Percentiles rank a stretch among this genome's conserved stretches.
These are phyloP conservation scores for Trachythela sp. DNA, from an alignment of 64 coral and sea anemone species.

Conservation along the genomic window DNA sequence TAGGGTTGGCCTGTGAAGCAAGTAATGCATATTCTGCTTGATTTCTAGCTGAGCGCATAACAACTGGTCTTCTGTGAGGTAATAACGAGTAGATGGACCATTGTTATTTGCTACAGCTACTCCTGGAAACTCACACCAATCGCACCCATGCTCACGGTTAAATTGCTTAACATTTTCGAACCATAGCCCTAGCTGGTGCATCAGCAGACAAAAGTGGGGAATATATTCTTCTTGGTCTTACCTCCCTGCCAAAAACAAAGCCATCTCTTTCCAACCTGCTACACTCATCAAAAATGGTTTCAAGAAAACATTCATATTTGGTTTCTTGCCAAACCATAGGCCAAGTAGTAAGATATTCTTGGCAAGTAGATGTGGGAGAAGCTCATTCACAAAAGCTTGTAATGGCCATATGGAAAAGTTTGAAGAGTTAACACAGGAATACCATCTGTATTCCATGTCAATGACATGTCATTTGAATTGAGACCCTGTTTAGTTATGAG, in stretches of 20 bases:
- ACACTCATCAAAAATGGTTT: neutral
- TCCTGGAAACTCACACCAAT: slow-evolving; percentile 2
- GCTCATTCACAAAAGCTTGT: slow-evolving; percentile 9
- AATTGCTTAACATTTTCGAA: neutral
- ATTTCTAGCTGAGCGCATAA: neutral
- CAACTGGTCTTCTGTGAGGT: neutral
- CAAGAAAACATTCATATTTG: neutral
- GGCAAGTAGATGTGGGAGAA: neutral
- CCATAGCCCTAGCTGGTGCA: neutral
- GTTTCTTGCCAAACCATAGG: neutral
- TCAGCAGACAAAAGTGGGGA: neutral
- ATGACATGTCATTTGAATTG: neutral
- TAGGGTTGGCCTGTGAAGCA: too few species aligned
- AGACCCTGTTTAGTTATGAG: neutral
- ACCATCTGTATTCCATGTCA: slow-evolving; percentile 5
- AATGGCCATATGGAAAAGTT: neutral
- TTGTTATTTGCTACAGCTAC: neutral
- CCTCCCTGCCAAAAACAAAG: neutral
- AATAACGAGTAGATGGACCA: neutral
- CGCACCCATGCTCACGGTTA: neutral
- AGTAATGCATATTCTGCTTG: neutral
- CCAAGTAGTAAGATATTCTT: neutral
- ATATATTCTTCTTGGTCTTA: neutral
- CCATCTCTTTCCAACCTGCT: neutral
- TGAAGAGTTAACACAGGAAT: neutral